Conservation (phyloP, 1,140 invertebrate species). For the Eriosoma lanigerum region DNA sequence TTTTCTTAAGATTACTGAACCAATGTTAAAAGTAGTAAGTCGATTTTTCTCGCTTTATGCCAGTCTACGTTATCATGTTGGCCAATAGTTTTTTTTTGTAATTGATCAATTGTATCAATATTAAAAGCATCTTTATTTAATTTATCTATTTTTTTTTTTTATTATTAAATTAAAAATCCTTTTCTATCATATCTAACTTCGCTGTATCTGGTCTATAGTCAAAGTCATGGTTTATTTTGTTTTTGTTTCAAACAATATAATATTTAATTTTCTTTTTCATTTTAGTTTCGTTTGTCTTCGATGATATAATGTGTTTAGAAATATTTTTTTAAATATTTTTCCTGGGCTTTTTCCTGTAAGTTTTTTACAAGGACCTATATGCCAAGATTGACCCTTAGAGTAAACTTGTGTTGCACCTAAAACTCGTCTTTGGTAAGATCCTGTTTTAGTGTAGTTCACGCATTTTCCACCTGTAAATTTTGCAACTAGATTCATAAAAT, state of each 20-base stretch:
- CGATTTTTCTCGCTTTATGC: conserved; percentile 7
- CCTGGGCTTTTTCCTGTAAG: conserved; percentile 7
- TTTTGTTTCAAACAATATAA: neutral
- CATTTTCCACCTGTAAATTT: conserved; percentile 13
- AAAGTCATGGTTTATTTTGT: neutral
- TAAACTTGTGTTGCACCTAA: conserved; percentile 19
- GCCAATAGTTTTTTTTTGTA: conserved; percentile 13
- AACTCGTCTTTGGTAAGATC: neutral
- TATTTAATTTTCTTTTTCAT: neutral
- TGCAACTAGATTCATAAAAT: conserved; percentile 11
- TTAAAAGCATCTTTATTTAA: neutral
- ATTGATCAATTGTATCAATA: neutral
- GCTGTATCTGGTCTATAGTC: conserved; percentile 2
- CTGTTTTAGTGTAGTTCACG: neutral
- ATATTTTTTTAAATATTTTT: neutral
- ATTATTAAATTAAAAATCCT: neutral
- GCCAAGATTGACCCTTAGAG: neutral
- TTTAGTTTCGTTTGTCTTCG: neutral
- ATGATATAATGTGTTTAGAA: neutral
- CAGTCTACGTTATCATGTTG: conserved; percentile 16
- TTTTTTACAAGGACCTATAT: neutral
- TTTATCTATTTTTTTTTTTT: neutral
- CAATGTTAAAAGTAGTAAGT: neutral
- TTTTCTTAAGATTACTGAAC: neutral
- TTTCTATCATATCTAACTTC: conserved; percentile 18